Base-by-base conservation (phyloP, 1,140 invertebrate species). In the Drosophila equinoxialis region DNA sequence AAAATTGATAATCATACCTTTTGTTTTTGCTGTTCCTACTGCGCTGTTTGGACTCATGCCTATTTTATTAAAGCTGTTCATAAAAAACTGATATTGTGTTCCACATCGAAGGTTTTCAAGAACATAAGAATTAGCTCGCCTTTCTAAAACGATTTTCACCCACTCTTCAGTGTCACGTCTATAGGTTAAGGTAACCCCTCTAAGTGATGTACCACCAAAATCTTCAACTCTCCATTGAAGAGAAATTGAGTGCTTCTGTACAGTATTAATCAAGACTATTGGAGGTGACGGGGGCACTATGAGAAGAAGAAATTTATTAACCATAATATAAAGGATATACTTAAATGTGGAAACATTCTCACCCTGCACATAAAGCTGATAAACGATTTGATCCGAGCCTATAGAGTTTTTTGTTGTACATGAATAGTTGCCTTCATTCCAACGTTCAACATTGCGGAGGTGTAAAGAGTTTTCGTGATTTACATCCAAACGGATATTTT, bases 21-120 rank as follows among this genome's bases (percentile, higher is more conserved):
- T 94, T 6, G 95, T 96, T 67, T 93, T 93, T 0, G 94, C 93
- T 30, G 93, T 93, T 45, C 94, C 92, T 30, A 94, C 91, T 2
- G 93, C 75, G 82, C 95, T 96, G 0, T 95, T 93, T 1, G 94
- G 93, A 68, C 96, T 96, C 63, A 93, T 94, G 1, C 96, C 96
- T 20, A 96, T 94, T 92, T 94, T 95, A 77, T 96, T 96, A 80
- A 94, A 94, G 0, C 95, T 94, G 0, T 93, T 94, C 67, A 96
- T 91, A 61, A 94, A 95, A 7, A 96, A 92, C 68, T 96, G 94
- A 82, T 96, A 96, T 20, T 93, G 94, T 37, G 95, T 96, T 1
- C 96, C 96, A 80, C 96, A 96, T 2, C 94, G 90, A 1, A 96
- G 92, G 57, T 94, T 93, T 51, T 94, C 94, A 3, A 96, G 83